Base-by-base conservation (phyloP, 1,140 invertebrate species). In the Drosophila murphyi region DNA sequence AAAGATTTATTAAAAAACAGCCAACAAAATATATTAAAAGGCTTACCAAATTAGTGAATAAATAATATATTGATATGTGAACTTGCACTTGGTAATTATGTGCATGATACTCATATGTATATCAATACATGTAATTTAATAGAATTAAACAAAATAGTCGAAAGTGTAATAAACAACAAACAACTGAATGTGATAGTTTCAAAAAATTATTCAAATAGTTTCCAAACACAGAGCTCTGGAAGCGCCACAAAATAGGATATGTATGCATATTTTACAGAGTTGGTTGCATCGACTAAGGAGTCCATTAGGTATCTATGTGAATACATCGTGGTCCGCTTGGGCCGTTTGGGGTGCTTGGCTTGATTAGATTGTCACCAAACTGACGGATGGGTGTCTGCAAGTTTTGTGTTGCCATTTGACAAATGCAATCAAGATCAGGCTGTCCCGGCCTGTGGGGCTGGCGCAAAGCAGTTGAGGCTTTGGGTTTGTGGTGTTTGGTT, bases 371-470 rank as follows among this genome's bases (percentile, higher is more conserved):
- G 70, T 72, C 64, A 55, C 48, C 71, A 63, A 31, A 7, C 55
- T 73, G 71, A 73, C 56, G 63, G 64, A 73, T 68, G 39, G 65
- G 56, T 70, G 64, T 65, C 55, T 61, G 57, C 51, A 52, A 56
- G 60, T 61, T 68, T 70, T 59, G 51, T 82, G 80, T 76, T 82
- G 63, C 67, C 73, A 80, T 78, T 80, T 81, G 63, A 74, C 68
- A 85, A 86, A 85, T 80, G 82, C 82, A 85, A 85, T 85, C 81
- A 85, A 85, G 82, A 85, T 80, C 74, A 61, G 80, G 29, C 70
- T 72, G 41, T 45, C 60, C 20, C 7, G 57, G 48, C 51, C 48
- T 41, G 67, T 50, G 45, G 12, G 6, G 34, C n/a, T 31, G 4
- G 7, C 7, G 7, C 3, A 5, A 29, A 28, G 28, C 12, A 4